Conservation (phyloP, 1,140 invertebrate genomes). For the Calliphora vicina region DNA sequence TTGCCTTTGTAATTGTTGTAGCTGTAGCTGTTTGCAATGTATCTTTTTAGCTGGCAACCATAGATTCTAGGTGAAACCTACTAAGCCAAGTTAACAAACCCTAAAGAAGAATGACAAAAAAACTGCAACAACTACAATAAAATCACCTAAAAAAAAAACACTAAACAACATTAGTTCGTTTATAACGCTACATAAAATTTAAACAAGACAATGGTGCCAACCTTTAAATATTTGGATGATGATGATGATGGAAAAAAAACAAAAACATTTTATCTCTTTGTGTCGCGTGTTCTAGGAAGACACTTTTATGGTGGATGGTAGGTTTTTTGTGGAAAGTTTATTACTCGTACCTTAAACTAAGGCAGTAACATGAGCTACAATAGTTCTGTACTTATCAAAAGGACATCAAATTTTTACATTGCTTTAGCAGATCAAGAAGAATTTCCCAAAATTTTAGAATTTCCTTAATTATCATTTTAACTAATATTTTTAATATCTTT, state of each 20-base stretch:
- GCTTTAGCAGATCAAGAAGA: no score
- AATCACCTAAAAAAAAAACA: not conserved
- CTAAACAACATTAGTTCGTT: not conserved
- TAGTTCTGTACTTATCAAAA: no score
- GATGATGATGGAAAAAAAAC: no score
- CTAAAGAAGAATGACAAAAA: not conserved
- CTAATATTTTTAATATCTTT: no score
- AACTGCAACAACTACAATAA: not conserved
- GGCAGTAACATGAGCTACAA: no score
- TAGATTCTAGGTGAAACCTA: not conserved
- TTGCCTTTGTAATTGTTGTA: no score
- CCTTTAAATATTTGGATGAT: constrained; percentile 18
- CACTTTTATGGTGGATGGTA: not conserved
- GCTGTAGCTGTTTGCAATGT: no score
- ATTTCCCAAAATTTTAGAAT: no score
- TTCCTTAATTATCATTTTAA: no score
- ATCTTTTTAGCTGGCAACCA: not conserved
- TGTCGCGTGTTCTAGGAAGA: not conserved
- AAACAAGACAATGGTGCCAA: constrained; percentile 22
- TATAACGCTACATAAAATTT: constrained; percentile 12
- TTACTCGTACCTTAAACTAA: no score
- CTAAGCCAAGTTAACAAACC: constrained; percentile 11
- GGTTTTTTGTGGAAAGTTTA: not conserved
- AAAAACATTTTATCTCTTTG: constrained; percentile 6
- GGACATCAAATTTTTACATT: no score